phyloP scores from a whole-genome alignment of 1,140 invertebrate species.

The Drosophila teissieri region DNA sequence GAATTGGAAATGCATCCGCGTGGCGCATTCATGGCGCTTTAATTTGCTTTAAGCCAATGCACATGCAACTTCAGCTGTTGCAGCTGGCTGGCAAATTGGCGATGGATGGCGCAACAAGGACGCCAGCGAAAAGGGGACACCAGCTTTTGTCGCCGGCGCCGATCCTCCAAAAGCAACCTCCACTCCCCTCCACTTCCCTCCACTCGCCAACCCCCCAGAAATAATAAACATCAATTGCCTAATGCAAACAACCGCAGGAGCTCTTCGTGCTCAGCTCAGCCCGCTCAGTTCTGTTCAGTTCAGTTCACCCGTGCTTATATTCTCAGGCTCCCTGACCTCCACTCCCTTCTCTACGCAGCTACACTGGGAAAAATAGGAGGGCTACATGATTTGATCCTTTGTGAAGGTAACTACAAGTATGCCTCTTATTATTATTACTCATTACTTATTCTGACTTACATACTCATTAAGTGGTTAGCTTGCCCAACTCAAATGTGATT shows the following conservation, averaged over 20 bases:
- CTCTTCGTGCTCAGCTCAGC: conserved; percentile 10
- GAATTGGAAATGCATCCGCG: conserved; percentile 12
- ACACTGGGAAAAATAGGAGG: neutral
- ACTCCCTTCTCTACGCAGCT: neutral
- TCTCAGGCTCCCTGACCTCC: conserved; percentile 15
- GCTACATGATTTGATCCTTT: neutral
- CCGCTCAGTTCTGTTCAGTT: conserved; percentile 17
- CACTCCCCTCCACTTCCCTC: conserved; percentile 30
- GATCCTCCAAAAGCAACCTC: conserved; percentile 4
- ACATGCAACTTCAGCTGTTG: conserved; percentile 41
- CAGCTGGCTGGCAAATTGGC: conserved; percentile 5
- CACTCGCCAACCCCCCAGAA: conserved; percentile 35
- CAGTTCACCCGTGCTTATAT: conserved; percentile 37
- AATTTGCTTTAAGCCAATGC: conserved; percentile 31
- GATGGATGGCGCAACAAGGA: conserved; percentile 16
- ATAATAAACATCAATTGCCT: conserved; percentile 73
- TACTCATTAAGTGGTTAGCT: too few species aligned
- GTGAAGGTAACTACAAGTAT: too few species aligned
- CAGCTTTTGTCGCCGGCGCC: conserved; percentile 4
- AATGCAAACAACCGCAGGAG: conserved; percentile 65
- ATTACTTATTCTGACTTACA: too few species aligned
- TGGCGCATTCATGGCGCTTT: conserved; percentile 34
- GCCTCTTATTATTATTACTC: too few species aligned
- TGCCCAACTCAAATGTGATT: too few species aligned
- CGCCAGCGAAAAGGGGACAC: neutral